These are phyloP conservation scores for Patella caerulea DNA, from an alignment of 2,888 invertebrate genomes.

Conservation along the genomic window DNA sequence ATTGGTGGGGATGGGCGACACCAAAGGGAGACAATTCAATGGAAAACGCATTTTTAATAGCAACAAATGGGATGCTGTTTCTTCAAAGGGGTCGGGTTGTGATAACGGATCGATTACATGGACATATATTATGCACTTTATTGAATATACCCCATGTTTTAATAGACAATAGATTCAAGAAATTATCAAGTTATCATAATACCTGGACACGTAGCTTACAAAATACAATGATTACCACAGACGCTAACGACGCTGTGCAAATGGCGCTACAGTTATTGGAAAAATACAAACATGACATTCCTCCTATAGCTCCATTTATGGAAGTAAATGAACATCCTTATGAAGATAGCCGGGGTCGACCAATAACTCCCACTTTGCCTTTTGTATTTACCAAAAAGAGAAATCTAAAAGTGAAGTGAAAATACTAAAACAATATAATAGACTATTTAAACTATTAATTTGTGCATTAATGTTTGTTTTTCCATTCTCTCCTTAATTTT, in stretches of 20 bases:
- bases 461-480: too few species aligned
- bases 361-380: not conserved
- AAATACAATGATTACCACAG: slow-evolving; percentile 30
- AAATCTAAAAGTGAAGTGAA: too few species aligned
- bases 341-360: not conserved
- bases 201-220: slow-evolving; percentile 33
- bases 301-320: slow-evolving; percentile 16
- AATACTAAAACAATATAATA: too few species aligned
- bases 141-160: slow-evolving; percentile 37
- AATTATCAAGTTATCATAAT: slow-evolving; percentile 28
- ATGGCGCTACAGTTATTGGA: slow-evolving; percentile 28
- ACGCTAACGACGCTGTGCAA: slow-evolving; percentile 28
- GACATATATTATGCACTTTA: slow-evolving; percentile 36
- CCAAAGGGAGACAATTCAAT: slow-evolving; percentile 22
- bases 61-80: slow-evolving; percentile 34
- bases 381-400: not conserved
- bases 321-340: slow-evolving; percentile 20
- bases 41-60: slow-evolving; percentile 30
- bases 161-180: slow-evolving; percentile 32
- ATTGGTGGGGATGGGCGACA: slow-evolving; percentile 34
- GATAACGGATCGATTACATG: slow-evolving; percentile 41
- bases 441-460: too few species aligned
- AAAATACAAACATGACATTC: slow-evolving; percentile 25
- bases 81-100: slow-evolving; percentile 41
- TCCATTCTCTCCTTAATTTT: too few species aligned